Evolutionary conservation across 2,113 vertebrate genomes (phyloP).

Genomic region (Calypte anna): DNA sequence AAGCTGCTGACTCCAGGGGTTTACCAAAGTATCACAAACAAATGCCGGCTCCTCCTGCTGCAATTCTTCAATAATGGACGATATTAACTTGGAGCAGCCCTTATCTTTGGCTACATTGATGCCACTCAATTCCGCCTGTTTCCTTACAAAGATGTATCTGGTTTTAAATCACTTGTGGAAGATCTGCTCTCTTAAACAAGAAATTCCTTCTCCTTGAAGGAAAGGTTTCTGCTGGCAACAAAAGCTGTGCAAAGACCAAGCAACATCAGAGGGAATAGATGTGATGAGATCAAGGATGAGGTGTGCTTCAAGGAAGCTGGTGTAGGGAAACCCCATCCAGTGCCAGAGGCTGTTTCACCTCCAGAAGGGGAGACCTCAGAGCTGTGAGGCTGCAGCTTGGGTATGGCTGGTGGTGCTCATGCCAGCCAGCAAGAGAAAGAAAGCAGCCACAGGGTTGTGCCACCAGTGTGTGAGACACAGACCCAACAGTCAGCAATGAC

Average conservation of each 20-base stretch:
- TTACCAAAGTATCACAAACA: constrained; percentile 62
- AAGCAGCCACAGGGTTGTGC: neutral
- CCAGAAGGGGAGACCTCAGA: neutral
- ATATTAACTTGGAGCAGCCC: constrained; percentile 63
- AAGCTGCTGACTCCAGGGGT: constrained; percentile 69
- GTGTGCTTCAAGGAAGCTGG: fast-evolving
- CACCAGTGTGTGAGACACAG: neutral
- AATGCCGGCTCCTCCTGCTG: neutral
- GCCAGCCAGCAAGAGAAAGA: neutral
- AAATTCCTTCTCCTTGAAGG: constrained; percentile 5
- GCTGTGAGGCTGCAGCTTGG: neutral
- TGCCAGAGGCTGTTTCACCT: neutral
- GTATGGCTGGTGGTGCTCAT: neutral
- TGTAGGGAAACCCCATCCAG: neutral
- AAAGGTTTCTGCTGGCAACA: neutral
- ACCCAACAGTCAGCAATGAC: neutral
- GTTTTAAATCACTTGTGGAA: constrained; percentile 40
- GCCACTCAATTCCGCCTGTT: constrained; percentile 58
- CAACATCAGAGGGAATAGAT: neutral
- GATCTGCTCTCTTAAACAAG: constrained; percentile 16
- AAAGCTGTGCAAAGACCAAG: neutral
- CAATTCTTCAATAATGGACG: constrained; percentile 57
- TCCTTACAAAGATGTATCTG: constrained; percentile 51
- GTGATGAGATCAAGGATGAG: neutral
- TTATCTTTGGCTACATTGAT: constrained; percentile 52